Base-by-base conservation (phyloP, 2,113 vertebrate genomes). In the Illadopsis cleaveri region DNA sequence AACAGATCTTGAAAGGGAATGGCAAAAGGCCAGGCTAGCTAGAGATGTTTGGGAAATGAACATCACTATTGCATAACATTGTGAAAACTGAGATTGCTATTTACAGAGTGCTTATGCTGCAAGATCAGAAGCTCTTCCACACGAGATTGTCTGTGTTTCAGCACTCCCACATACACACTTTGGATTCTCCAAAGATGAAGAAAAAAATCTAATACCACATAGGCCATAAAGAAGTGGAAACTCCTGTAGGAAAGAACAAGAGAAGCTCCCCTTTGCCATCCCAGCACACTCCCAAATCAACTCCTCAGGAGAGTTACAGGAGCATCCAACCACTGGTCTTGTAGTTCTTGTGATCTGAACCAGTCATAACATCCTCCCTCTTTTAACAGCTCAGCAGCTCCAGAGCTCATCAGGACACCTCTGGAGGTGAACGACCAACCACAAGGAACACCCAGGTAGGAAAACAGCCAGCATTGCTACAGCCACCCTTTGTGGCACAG, bases 11-110 rank as follows among this genome's bases (percentile, higher is more conserved):
- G 47, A 95, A 91, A 95, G 0, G 6, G 82, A 94, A 96, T 96
- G 94, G 92, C 92, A 95, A 94, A 88, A 96, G 94, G 93, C 95
- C 89, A 91, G 62, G 28, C 44, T 68, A 91, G 35, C 79, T 66
- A 64, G 84, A 82, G 81, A 65, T 76, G 87, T 89, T 82, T 90
- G 89, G 94, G 53, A 96, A 97, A 91, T 5, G 73, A 97, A 92
- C 47, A 82, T 78, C 3, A 20, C 80, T 68, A 44, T 92, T 94
- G 85, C 91, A 90, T 82, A 92, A 96, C 58, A 80, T 40, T 71
- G 73, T 86, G 93, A 92, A 96, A 97, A 57, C 78, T 68, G 90
- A 88, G 84, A 78, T 13, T 90, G 84, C 92, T 94, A 94, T 97
- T 97, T 96, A 89, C 86, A 90, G 90, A 64, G 57, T 66, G 65